Percentiles rank a stretch among this genome's conserved stretches.
Conservation (phyloP, 1,140 invertebrate genomes). For the Bombyx mandarina region DNA sequence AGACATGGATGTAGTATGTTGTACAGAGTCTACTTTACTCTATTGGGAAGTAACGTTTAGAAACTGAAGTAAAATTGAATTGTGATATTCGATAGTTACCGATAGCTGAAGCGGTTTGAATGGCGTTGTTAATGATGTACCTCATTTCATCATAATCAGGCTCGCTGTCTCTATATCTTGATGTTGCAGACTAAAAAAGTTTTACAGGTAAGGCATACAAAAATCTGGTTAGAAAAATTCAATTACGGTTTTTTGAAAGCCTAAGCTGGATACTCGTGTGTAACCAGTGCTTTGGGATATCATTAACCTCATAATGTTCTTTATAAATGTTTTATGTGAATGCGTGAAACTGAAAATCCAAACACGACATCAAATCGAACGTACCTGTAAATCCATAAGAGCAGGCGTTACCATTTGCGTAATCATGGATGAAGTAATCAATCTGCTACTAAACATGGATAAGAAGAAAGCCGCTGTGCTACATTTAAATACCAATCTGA, state of each 20-base stretch:
- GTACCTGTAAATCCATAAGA: slow-evolving; percentile 29
- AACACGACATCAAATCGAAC: neutral
- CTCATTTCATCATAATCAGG: slow-evolving; percentile 29
- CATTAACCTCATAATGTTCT: neutral
- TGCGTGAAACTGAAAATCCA: neutral
- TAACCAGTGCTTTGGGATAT: neutral
- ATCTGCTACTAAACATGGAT: slow-evolving; percentile 34
- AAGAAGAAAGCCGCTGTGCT: slow-evolving; percentile 37
- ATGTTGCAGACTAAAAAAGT: slow-evolving; percentile 22
- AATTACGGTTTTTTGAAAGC: too few species aligned
- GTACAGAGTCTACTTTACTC: too few species aligned
- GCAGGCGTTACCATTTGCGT: slow-evolving; percentile 27
- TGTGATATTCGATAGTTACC: slow-evolving; percentile 19
- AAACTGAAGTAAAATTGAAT: too few species aligned
- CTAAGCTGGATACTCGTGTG: too few species aligned
- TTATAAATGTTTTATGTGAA: neutral
- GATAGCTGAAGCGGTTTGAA: slow-evolving; percentile 37
- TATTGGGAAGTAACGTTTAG: too few species aligned
- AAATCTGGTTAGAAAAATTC: too few species aligned
- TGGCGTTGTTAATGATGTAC: slow-evolving; percentile 35
- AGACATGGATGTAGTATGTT: too few species aligned
- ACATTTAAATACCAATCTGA: slow-evolving; percentile 41
- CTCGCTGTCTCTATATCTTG: slow-evolving; percentile 19
- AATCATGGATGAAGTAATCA: slow-evolving; percentile 32
- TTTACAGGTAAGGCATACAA: too few species aligned